Base-by-base conservation (phyloP, 2,888 invertebrate species). In the Penaeus monodon region DNA sequence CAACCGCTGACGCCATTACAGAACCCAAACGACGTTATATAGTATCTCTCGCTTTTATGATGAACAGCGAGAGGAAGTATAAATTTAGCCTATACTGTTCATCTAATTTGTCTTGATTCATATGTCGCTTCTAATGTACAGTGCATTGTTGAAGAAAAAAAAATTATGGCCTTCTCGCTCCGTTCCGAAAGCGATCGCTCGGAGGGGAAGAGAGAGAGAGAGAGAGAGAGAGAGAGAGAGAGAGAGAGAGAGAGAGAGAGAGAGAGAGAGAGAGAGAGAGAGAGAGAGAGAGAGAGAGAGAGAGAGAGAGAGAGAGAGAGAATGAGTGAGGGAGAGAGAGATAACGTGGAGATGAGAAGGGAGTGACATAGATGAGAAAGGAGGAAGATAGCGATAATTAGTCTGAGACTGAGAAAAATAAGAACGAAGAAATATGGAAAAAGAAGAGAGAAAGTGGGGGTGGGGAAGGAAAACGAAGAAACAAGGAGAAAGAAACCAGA, bases 31-130 rank as follows among this genome's bases (percentile, higher is more conserved):
- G 57, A 17, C 57, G 57, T 57, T 57, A 57, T 57, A 57, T 57
- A 57, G 57, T 57, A 57, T 57, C 57, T 57, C 57, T 10, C 57
- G 57, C 57, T 57, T 57, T 57, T 73, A 38, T 66, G 77, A 84
- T 77, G 65, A 77, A 77, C 77, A 44, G 44, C 29, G 44, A 22
- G 77, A 49, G 73, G 77, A 77, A 66, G 84, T 68, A 77, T 84
- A 84, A 84, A 84, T 84, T 77, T 65, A 76, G 77, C 84, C 49
- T 49, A 68, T 65, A 78, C 44, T 78, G 84, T 49, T 84, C 84
- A 44, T 84, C 77, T 84, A 84, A 84, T 84, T 84, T 84, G 84
- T 84, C 84, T 84, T 84, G 78, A 84, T 84, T 84, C 84, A 84
- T 78, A 84, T 68, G 84, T 84, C 84, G 49, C 77, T 57, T 84